Percentiles rank a stretch among this genome's conserved stretches.
Evolutionary conservation across 1,140 invertebrate species (phyloP).

Genomic region (Drosophila subpulchrella): DNA sequence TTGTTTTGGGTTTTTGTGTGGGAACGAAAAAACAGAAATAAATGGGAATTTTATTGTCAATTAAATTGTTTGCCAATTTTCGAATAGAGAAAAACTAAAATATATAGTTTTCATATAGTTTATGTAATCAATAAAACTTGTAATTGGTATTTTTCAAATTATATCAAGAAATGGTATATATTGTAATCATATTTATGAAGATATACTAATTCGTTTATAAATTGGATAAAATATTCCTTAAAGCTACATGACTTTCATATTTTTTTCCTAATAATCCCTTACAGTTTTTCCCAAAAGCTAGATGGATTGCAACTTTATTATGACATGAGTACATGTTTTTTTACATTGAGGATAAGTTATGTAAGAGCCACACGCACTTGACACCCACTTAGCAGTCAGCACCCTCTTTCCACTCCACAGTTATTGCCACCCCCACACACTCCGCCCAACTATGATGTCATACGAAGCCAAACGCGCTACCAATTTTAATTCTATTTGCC

Average conservation of each 20-base stretch:
- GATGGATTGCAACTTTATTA: neutral
- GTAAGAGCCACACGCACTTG: conserved; percentile 58
- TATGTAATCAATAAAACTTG: conserved; percentile 3
- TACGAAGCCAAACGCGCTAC: conserved; percentile 44
- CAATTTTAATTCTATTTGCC: conserved; percentile 61
- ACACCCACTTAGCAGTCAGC: conserved; percentile 66
- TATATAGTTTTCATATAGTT: conserved; percentile 18
- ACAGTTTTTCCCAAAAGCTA: neutral
- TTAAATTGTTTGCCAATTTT: conserved; percentile 65
- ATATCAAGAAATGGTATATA: neutral
- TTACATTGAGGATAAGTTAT: conserved; percentile 10
- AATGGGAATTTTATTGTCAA: conserved; percentile 64
- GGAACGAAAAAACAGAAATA: conserved; percentile 76
- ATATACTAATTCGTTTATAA: neutral
- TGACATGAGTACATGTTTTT: neutral
- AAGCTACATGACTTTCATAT: no score
- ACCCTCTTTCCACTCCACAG: conserved; percentile 13
- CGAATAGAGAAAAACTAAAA: conserved; percentile 53
- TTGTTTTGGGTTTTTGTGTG: conserved; percentile 29
- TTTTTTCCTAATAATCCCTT: no score
- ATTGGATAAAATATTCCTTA: no score
- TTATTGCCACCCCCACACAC: conserved; percentile 9
- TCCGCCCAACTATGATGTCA: conserved; percentile 55
- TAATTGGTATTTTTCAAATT: conserved; percentile 12
- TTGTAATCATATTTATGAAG: no score